A percentile compares a stretch with the other conserved stretches of the same genome.
Conservation (phyloP, 2,888 invertebrate species). For the Drosophila recens region DNA sequence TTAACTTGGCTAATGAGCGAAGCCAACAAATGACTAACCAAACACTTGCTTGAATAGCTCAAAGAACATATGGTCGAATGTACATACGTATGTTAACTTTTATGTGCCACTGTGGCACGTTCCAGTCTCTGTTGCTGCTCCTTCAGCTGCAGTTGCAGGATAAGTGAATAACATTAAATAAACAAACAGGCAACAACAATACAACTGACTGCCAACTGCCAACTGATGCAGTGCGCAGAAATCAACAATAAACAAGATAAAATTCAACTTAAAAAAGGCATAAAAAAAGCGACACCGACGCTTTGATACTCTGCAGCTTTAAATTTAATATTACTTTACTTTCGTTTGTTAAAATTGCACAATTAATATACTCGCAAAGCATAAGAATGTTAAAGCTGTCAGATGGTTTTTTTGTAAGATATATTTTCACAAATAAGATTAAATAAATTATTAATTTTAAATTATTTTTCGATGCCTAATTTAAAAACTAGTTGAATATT, state of each 20-base stretch:
- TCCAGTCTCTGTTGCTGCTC: slow-evolving; percentile 12
- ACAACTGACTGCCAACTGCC: slow-evolving; percentile 24
- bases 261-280: slow-evolving; percentile 2
- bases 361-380: not conserved
- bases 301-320: not conserved
- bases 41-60: slow-evolving; percentile 4
- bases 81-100: no score
- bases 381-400: no score
- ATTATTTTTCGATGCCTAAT: no score
- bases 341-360: no score
- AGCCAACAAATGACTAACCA: not conserved
- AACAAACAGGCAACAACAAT: slow-evolving; percentile 55
- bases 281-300: not conserved
- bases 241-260: slow-evolving; percentile 30
- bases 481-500: no score
- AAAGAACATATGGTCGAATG: not conserved
- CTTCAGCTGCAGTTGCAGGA: slow-evolving; percentile 49
- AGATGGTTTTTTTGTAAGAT: no score
- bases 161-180: slow-evolving; percentile 66
- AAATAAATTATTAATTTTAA: no score
- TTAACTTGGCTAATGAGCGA: slow-evolving; percentile 69
- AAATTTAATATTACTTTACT: no score
- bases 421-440: no score
- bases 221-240: slow-evolving; percentile 54
- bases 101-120: not conserved